Conservation (phyloP, 2,888 invertebrate genomes). For the Thymelicus lineola region DNA sequence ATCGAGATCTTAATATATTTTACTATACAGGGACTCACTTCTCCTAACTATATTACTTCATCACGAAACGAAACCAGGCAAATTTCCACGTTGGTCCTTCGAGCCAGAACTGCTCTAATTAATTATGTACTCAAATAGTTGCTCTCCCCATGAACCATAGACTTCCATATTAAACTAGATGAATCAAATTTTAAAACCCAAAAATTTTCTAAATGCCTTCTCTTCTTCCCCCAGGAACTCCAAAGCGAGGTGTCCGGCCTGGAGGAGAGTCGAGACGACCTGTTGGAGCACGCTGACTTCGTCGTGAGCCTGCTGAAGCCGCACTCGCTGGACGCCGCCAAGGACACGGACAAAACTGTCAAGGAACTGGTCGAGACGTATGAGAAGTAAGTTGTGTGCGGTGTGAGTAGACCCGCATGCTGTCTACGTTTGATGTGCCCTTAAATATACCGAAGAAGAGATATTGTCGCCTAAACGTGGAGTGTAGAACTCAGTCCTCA, state of each 20-base stretch:
- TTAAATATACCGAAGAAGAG: no score
- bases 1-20: no score
- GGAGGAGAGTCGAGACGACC: constrained; percentile 88
- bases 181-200: no score
- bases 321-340: constrained; percentile 87
- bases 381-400: constrained; percentile 76
- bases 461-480: no score
- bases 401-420: constrained; percentile 10
- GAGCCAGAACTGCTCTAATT: not conserved
- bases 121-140: no score
- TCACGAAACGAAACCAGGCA: no score
- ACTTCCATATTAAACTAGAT: no score
- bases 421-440: not conserved
- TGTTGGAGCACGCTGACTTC: constrained; percentile 88
- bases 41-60: no score
- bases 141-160: no score
- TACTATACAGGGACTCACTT: not conserved
- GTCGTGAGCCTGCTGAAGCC: constrained; percentile 89
- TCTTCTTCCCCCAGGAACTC: constrained; percentile 85
- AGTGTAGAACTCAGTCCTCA: no score
- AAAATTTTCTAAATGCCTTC: not conserved
- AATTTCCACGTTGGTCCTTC: not conserved
- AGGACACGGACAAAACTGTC: constrained; percentile 88
- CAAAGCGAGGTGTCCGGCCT: constrained; percentile 89
- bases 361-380: constrained; percentile 88